phyloP scores from a whole-genome alignment of 2,888 invertebrate species.

The Drosophila leonis region DNA sequence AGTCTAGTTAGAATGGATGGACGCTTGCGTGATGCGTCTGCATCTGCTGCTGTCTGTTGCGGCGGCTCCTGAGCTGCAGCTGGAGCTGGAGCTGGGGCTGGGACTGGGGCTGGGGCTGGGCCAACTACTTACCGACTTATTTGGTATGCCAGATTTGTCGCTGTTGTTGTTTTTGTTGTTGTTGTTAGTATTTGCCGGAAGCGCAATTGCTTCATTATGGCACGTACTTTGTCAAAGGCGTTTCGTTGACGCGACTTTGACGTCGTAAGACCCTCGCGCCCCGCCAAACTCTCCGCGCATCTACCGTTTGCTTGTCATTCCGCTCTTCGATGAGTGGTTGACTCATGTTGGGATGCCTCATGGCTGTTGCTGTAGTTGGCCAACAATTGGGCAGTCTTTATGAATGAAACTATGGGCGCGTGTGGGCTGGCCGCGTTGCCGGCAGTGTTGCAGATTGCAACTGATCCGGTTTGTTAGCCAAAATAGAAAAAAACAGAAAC shows the following conservation, averaged over 20 bases:
- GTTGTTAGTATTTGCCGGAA: conserved; percentile 78
- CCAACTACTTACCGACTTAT: conserved; percentile 56
- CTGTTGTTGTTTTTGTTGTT: conserved; percentile 49
- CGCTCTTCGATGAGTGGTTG: conserved; percentile 47
- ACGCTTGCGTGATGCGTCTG: conserved; percentile 45
- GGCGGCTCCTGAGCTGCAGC: conserved; percentile 22
- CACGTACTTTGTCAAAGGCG: conserved; percentile 84
- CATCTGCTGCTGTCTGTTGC: conserved; percentile 24
- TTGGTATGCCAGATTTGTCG: conserved; percentile 76
- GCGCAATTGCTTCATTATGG: conserved; percentile 83
- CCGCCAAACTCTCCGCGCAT: background rate
- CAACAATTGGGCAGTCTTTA: conserved; percentile 62
- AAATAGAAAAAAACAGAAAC: conserved; percentile 14
- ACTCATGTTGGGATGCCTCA: conserved; percentile 44
- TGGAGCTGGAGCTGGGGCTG: conserved; percentile 10
- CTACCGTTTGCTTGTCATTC: conserved; percentile 6
- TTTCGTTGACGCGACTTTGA: conserved; percentile 59
- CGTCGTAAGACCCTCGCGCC: conserved; percentile 3
- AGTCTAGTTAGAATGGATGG: conserved; percentile 33
- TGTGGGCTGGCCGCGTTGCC: conserved; percentile 42
- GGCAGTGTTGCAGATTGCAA: conserved; percentile 17
- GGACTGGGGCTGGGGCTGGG: conserved; percentile 14
- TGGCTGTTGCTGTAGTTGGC: conserved; percentile 23
- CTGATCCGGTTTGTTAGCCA: conserved; percentile 36
- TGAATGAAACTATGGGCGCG: conserved; percentile 50